phyloP scores from a whole-genome alignment of 2,797 vertebrate genomes.

The Eulemur mongoz region DNA sequence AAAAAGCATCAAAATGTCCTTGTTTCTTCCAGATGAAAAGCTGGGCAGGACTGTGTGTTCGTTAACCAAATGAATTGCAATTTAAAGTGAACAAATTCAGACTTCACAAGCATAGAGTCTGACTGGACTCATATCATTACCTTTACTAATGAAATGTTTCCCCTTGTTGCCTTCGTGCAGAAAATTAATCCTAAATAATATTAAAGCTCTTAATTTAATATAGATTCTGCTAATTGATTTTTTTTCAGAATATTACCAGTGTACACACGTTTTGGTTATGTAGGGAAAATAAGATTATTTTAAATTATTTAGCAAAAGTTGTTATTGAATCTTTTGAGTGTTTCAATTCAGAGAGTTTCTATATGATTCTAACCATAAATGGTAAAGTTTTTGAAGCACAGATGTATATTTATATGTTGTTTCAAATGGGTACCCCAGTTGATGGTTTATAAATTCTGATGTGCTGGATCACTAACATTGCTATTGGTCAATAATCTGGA shows the following conservation, averaged over 20 bases:
- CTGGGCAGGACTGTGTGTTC: not conserved
- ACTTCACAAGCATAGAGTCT: not conserved
- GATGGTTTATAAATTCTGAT: not conserved
- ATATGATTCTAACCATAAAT: not conserved
- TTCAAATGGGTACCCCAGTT: not conserved
- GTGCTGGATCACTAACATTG: not conserved
- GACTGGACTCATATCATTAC: not conserved
- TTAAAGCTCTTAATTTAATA: slow-evolving; percentile 22
- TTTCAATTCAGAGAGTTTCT: slow-evolving; percentile 16
- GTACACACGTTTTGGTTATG: too few species aligned
- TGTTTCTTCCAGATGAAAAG: slow-evolving; percentile 32
- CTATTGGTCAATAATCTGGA: not conserved
- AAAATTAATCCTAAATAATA: slow-evolving; percentile 42
- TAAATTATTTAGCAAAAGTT: slow-evolving; percentile 26
- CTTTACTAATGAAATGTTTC: slow-evolving; percentile 3
- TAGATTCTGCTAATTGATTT: not conserved
- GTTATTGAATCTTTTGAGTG: not conserved
- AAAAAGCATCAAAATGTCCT: not conserved
- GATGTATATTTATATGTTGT: not conserved
- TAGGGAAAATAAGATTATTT: not conserved
- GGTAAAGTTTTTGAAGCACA: not conserved
- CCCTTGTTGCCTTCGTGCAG: slow-evolving; percentile 31
- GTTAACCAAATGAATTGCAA: slow-evolving; percentile 12
- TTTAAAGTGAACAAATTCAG: slow-evolving; percentile 18
- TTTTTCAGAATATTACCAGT: not conserved